Base-by-base conservation (phyloP, 2,797 vertebrate species). In the Leuciscus waleckii region DNA sequence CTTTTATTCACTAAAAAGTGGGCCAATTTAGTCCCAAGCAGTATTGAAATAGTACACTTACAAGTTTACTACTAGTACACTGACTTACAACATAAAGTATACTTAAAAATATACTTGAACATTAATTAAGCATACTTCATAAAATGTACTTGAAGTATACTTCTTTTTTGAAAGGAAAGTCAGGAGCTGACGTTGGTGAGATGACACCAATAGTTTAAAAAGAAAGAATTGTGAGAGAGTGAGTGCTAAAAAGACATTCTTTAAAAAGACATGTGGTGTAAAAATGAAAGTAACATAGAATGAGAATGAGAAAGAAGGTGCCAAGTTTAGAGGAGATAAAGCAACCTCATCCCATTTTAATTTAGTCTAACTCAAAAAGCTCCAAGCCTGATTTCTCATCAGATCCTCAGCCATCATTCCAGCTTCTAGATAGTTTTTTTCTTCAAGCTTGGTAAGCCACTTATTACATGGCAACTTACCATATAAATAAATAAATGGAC, bases 311-410 rank as follows among this genome's bases (percentile, higher is more conserved):
- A 82, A 21, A 63, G 17, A 10, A 63, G 11, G 69, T 61, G 69
- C 29, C 56, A 63, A 49, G 32, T 73, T 73, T 63, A 17, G 81
- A 43, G 68, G 54, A 56, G 49, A 81, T 81, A 41, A 81, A 58
- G 37, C 17, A 58, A 23, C 37, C n/a, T 43, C n/a, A 61, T 46
- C 19, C 43, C 37, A 43, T 32, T 51, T 61, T 58, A 73, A 71
- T 73, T 43, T 58, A 61, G 54, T 61, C n/a, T 39, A 49, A 46
- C 29, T 79, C 26, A 49, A 46, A 82, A 37, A 41, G 10, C n/a
- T 73, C 80, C 14, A 58, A 67, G 65, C 41, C 41, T 67, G 78
- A 67, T 79, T 39, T 71, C 68, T 82, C 43, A 81, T 69, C 63
- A 51, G 19, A 65, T 32, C 58, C 58, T 63, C 29, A 67, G 19